Percentiles rank a stretch among this genome's conserved stretches.
Conservation (phyloP, 1,140 invertebrate genomes). For the Melitaea cinxia region DNA sequence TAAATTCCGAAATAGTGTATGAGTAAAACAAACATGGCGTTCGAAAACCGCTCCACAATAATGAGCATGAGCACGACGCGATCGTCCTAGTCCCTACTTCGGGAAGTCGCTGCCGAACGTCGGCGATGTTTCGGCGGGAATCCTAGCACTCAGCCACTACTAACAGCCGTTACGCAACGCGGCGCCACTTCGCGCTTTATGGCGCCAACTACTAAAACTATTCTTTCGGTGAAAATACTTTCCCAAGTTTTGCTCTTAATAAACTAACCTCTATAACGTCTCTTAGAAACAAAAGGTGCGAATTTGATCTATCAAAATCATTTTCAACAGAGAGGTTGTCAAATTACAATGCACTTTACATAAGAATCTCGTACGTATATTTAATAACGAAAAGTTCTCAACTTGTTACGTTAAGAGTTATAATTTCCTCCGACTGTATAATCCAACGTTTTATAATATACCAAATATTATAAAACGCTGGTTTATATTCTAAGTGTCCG, state of each 20-base stretch:
- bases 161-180: slow-evolving; percentile 42
- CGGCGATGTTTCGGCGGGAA: slow-evolving; percentile 47
- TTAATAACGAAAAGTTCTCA: background rate
- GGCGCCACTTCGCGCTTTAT: slow-evolving; percentile 54
- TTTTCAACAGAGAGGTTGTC: background rate
- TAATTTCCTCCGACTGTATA: background rate
- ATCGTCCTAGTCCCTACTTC: slow-evolving; percentile 35
- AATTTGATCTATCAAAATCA: background rate
- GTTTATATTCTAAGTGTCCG: slow-evolving; percentile 2
- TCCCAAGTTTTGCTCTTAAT: slow-evolving; percentile 35
- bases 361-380: too few relatives aligned
- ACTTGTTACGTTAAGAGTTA: background rate
- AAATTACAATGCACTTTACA: too few relatives aligned
- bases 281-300: background rate
- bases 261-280: slow-evolving; percentile 1
- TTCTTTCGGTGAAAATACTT: slow-evolving; percentile 49
- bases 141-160: slow-evolving; percentile 22
- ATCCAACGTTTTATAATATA: too few relatives aligned
- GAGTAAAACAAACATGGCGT: slow-evolving; percentile 33
- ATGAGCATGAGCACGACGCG: slow-evolving; percentile 37
- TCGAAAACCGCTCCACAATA: slow-evolving; percentile 41
- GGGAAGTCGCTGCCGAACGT: slow-evolving; percentile 47
- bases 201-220: slow-evolving; percentile 41
- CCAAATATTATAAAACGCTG: slow-evolving; percentile 1
- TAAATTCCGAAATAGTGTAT: slow-evolving; percentile 23